A percentile compares a stretch with the other conserved stretches of the same genome.
Conservation (phyloP, 2,113 vertebrate species). For the Camelus dromedarius region DNA sequence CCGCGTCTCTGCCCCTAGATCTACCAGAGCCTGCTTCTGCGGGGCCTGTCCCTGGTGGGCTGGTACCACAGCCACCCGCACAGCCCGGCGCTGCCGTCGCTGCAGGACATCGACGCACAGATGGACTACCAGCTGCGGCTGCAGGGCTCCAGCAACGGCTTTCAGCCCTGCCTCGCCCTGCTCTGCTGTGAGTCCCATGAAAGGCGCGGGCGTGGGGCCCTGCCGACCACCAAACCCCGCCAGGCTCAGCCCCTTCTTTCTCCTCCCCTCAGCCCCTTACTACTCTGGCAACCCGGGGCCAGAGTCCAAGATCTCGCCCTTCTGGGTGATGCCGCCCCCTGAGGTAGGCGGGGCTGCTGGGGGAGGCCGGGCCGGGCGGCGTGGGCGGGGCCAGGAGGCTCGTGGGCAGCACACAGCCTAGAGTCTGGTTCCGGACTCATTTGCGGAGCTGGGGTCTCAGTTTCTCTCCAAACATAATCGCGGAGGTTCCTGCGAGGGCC, state of each 20-base stretch:
- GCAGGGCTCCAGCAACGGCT: constrained; percentile 96
- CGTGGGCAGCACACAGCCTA: rapidly evolving
- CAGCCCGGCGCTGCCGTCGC: constrained; percentile 93
- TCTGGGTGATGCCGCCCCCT: constrained; percentile 97
- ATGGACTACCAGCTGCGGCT: constrained; percentile 98
- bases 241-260: not conserved
- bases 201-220: rapidly evolving
- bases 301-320: constrained; percentile 95
- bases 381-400: rapidly evolving
- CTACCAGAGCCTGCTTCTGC: constrained; percentile 96
- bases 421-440: not conserved
- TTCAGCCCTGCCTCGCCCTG: constrained; percentile 97
- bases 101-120: constrained; percentile 97
- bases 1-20: constrained; percentile 87
- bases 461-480: no score
- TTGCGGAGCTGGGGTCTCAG: not conserved
- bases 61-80: constrained; percentile 99
- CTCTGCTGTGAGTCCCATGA: constrained; percentile 91
- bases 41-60: constrained; percentile 95
- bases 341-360: constrained; percentile 88
- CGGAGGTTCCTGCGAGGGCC: rapidly evolving
- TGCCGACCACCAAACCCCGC: rapidly evolving
- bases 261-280: constrained; percentile 91
- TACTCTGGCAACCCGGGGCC: constrained; percentile 93
- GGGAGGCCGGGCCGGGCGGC: not conserved